phyloP scores from a whole-genome alignment of 2,113 vertebrate species.

The Paralichthys olivaceus region DNA sequence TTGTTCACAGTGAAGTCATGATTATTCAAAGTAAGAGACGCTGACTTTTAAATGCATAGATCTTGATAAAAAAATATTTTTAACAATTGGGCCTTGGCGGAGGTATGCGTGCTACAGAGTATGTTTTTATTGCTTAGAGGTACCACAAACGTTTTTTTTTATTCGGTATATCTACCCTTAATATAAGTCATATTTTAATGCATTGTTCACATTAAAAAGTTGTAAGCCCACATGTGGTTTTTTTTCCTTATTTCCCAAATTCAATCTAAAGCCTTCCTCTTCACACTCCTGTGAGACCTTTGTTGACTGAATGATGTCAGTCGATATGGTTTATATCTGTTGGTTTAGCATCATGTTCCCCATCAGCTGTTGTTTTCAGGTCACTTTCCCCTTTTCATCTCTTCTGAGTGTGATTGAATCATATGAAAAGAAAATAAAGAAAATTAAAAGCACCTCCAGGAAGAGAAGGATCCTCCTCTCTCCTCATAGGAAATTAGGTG shows the following conservation, averaged over 20 bases:
- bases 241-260: neutral
- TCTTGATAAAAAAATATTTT: too few species aligned
- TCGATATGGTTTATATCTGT: slow-evolving; percentile 34
- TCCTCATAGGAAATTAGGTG: slow-evolving; percentile 60
- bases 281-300: slow-evolving; percentile 3
- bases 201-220: too few species aligned
- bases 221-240: neutral
- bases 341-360: slow-evolving; percentile 48
- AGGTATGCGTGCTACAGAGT: too few species aligned
- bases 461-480: slow-evolving; percentile 43
- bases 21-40: too few species aligned
- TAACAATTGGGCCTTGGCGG: too few species aligned
- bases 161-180: too few species aligned
- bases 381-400: slow-evolving; percentile 51
- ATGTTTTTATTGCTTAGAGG: too few species aligned
- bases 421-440: slow-evolving; percentile 40
- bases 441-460: slow-evolving; percentile 52
- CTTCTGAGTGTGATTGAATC: slow-evolving; percentile 32
- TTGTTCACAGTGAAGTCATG: too few species aligned
- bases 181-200: too few species aligned
- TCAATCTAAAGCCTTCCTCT: slow-evolving; percentile 3
- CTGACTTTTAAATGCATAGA: too few species aligned
- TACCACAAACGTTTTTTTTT: too few species aligned
- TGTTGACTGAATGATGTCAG: slow-evolving; percentile 45
- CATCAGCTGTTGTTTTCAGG: slow-evolving; percentile 45